These are phyloP conservation scores for Masnerella sp. DNA, from an alignment of 2,888 invertebrate species.

Conservation along the genomic window DNA sequence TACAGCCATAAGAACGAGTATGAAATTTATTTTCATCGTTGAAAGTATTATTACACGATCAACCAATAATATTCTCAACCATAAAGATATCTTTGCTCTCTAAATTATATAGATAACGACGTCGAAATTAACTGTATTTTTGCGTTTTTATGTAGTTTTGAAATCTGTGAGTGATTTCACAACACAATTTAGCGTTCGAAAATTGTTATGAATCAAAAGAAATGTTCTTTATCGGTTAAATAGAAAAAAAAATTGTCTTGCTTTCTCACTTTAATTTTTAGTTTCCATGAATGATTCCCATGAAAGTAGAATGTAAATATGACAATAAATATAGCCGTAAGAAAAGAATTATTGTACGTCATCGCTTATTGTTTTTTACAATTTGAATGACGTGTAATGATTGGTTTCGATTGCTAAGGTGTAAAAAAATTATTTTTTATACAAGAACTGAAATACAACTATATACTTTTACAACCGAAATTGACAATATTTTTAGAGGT, in stretches of 20 bases:
- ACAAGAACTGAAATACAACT: constrained; percentile 49
- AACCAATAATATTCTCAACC: constrained; percentile 13
- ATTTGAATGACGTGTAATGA: constrained; percentile 24
- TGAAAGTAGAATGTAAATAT: neutral
- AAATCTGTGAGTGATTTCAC: no score
- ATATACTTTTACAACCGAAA: constrained; percentile 52
- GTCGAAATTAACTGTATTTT: neutral
- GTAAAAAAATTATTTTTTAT: constrained; percentile 56
- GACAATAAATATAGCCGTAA: neutral
- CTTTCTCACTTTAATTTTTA: neutral
- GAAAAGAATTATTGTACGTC: constrained; percentile 6
- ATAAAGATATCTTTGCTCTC: constrained; percentile 29
- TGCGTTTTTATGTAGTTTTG: neutral
- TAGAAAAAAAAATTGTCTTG: neutral
- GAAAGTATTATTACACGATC: constrained; percentile 4
- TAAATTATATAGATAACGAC: constrained; percentile 7
- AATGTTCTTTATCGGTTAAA: constrained; percentile 9
- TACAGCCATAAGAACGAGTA: no score
- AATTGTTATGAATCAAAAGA: constrained; percentile 14
- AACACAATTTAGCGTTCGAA: constrained; percentile 4
- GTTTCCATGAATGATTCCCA: neutral
- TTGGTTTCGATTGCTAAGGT: constrained; percentile 52
- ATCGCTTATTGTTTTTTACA: constrained; percentile 16
- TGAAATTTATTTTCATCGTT: constrained; percentile 26
- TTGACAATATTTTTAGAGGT: constrained; percentile 48